Percentiles rank a stretch among this genome's conserved stretches.
phyloP scores from a whole-genome alignment of 2,797 vertebrate species.

The Poecilia picta region DNA sequence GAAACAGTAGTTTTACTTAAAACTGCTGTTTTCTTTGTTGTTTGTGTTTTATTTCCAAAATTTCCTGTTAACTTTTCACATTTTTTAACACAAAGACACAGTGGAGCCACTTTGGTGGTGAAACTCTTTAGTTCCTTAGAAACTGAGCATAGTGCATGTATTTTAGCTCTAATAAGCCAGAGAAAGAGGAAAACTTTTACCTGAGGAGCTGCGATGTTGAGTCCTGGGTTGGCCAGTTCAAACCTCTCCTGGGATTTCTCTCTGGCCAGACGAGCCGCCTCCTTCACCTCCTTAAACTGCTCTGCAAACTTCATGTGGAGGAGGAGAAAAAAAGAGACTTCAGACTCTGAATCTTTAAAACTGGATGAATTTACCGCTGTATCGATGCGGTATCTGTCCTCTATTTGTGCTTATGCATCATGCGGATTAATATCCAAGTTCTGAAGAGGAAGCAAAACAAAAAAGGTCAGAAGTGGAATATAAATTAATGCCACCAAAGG shows the following conservation, averaged over 20 bases:
- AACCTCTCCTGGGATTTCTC: slow-evolving; percentile 97
- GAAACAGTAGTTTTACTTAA: too few relatives aligned
- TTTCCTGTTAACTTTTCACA: too few relatives aligned
- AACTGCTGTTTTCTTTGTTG: too few relatives aligned
- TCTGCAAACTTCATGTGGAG: slow-evolving; percentile 88
- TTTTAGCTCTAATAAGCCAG: neutral
- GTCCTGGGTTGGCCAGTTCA: slow-evolving; percentile 89
- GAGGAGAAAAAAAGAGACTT: slow-evolving; percentile 15
- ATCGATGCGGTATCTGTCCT: neutral
- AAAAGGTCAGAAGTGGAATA: neutral
- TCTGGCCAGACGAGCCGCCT: slow-evolving; percentile 90
- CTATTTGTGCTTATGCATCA: neutral
- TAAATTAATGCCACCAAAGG: slow-evolving; percentile 1
- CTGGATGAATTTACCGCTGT: neutral
- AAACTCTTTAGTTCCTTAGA: neutral
- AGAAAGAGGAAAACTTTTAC: slow-evolving; percentile 66
- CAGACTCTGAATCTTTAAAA: neutral
- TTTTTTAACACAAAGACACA: too few relatives aligned
- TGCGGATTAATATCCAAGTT: neutral
- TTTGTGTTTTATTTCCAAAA: too few relatives aligned
- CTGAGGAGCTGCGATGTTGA: slow-evolving; percentile 90
- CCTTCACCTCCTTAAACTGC: slow-evolving; percentile 96
- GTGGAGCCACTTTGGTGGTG: too few relatives aligned
- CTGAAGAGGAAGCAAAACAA: neutral
- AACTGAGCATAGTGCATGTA: neutral